phyloP scores from a whole-genome alignment of 2,113 vertebrate species.

The Engraulis encrasicolus region DNA sequence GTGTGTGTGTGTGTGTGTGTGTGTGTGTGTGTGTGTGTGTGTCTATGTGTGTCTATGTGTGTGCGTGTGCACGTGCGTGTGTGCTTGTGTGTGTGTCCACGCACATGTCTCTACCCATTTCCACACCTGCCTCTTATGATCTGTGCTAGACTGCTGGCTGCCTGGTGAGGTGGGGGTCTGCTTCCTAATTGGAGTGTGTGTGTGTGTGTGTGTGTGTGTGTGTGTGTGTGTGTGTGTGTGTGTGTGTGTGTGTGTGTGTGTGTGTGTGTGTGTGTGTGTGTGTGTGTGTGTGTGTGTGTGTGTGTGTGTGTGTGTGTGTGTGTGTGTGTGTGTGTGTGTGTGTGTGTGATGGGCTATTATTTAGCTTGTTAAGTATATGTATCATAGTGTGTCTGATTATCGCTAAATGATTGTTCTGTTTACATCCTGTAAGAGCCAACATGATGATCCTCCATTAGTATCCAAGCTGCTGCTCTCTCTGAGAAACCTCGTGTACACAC shows the following conservation, averaged over 20 bases:
- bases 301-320: conserved; percentile 26
- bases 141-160: conserved; percentile 77
- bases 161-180: conserved; percentile 68
- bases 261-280: conserved; percentile 23
- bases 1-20: conserved; percentile 12
- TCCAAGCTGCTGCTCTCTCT: not conserved
- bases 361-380: not conserved
- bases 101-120: conserved; percentile 45
- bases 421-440: not conserved
- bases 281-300: conserved; percentile 27
- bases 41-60: no score
- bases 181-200: conserved; percentile 79
- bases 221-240: conserved; percentile 11
- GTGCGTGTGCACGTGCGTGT: no score
- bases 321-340: conserved; percentile 11
- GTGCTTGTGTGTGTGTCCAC: conserved; percentile 52
- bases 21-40: no score
- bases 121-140: conserved; percentile 59
- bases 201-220: conserved; percentile 26
- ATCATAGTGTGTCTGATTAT: not conserved
- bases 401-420: not conserved
- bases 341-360: no score
- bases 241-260: conserved; percentile 17
- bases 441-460: not conserved
- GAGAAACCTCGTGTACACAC: not conserved